These are phyloP conservation scores for Sebastes vulpes DNA, from an alignment of 2,797 vertebrate genomes.

Conservation along the genomic window DNA sequence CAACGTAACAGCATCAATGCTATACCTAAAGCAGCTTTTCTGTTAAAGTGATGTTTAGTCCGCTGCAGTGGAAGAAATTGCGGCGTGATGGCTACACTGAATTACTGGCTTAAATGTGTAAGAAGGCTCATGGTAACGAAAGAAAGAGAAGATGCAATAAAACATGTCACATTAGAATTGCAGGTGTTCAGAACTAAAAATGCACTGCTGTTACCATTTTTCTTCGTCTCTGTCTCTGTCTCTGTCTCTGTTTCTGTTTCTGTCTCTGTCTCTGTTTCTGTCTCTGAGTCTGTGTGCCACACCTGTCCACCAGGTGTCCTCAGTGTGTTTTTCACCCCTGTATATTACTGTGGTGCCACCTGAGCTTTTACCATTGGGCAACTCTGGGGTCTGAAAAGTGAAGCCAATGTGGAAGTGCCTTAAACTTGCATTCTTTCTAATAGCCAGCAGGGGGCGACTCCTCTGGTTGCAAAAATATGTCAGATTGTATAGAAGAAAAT, in stretches of 20 bases:
- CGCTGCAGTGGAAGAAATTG: not conserved
- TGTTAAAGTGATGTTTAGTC: not conserved
- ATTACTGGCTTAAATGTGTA: not conserved
- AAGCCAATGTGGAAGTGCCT: no score
- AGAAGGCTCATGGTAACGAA: not conserved
- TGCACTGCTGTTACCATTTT: not conserved
- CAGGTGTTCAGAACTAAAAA: not conserved
- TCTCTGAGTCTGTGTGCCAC: not conserved
- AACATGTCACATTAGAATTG: not conserved
- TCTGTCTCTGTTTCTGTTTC: not conserved
- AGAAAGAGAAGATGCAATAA: not conserved
- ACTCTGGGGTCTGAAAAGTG: no score
- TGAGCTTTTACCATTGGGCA: not conserved
- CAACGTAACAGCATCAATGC: not conserved
- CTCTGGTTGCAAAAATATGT: no score
- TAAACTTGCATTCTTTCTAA: no score
- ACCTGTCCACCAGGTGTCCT: not conserved
- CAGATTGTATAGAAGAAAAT: rapidly evolving
- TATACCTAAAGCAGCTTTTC: not conserved
- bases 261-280: not conserved
- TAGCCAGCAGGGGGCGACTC: no score
- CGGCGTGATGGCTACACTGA: not conserved
- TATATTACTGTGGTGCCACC: not conserved
- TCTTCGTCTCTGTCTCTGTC: not conserved
- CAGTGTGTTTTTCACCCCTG: not conserved